A percentile compares a stretch with the other conserved stretches of the same genome.
phyloP scores from a whole-genome alignment of 1,140 invertebrate species.

The Pogonomyrmex californicus region DNA sequence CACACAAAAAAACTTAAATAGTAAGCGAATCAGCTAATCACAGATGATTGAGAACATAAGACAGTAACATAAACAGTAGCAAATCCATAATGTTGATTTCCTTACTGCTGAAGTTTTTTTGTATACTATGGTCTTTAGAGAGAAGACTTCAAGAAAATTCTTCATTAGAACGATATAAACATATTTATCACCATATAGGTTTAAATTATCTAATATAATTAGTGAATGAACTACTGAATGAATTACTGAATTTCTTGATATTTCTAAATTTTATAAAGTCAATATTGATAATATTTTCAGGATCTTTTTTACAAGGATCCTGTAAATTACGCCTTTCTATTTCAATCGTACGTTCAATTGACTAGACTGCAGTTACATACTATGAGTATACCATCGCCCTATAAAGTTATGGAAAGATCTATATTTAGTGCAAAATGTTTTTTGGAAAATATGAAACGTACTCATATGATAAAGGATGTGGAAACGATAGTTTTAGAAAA shows the following conservation, averaged over 20 bases:
- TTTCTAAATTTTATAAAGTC: background rate
- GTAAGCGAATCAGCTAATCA: too few relatives aligned
- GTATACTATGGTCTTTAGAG: background rate
- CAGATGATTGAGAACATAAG: too few relatives aligned
- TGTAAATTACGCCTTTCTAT: conserved; percentile 92
- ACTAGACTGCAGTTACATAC: conserved; percentile 95
- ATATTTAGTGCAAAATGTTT: conserved; percentile 90
- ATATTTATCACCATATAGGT: background rate
- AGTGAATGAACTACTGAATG: background rate
- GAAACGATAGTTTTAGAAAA: conserved; percentile 92
- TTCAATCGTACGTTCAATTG: conserved; percentile 96
- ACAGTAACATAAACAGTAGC: too few relatives aligned
- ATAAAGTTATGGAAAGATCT: conserved; percentile 96
- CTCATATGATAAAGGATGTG: conserved; percentile 71
- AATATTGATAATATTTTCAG: conserved; percentile 81
- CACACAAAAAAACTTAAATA: too few relatives aligned
- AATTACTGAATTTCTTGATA: background rate
- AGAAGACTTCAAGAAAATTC: background rate
- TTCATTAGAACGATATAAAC: background rate
- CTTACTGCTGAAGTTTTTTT: too few relatives aligned
- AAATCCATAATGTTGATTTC: too few relatives aligned
- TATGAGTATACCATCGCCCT: conserved; percentile 88
- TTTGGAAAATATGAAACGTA: conserved; percentile 83
- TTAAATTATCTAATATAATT: background rate
- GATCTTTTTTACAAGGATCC: conserved; percentile 96